Percentiles rank a stretch among this genome's conserved stretches.
Conservation (phyloP, 2,888 invertebrate species). For the Sarcophaga rosellei region DNA sequence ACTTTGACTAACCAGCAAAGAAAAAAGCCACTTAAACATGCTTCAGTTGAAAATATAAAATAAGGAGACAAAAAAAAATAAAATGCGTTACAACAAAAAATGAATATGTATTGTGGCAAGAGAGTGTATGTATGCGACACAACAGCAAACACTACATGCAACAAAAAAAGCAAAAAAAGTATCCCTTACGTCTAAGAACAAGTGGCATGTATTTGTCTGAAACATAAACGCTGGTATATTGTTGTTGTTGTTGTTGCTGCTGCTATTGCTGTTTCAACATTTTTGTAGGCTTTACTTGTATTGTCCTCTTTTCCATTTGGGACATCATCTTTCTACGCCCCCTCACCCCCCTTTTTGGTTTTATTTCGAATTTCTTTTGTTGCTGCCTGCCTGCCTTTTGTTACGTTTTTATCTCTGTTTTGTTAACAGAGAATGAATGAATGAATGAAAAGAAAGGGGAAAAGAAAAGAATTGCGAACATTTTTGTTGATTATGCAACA, state of each 20-base stretch:
- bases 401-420: constrained; percentile 33
- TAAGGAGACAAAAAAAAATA: background rate
- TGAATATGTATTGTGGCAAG: no score
- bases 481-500: constrained; percentile 50
- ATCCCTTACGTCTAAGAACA: background rate
- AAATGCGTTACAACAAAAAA: constrained; percentile 14
- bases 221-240: background rate
- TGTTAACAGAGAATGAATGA: no score
- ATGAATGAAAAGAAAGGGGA: no score
- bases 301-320: constrained; percentile 19
- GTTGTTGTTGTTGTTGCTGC: background rate
- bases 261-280: constrained; percentile 12
- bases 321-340: constrained; percentile 3
- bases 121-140: background rate
- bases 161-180: background rate
- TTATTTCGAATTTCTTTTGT: constrained; percentile 6
- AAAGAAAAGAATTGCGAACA: background rate
- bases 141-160: background rate
- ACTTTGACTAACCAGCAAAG: constrained; percentile 3
- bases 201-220: constrained; percentile 13
- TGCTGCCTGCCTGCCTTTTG: constrained; percentile 32
- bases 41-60: constrained; percentile 35
- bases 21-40: constrained; percentile 59
- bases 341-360: background rate
- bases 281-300: background rate